Conservation (phyloP, 2,113 vertebrate species). For the Peromyscus californicus region DNA sequence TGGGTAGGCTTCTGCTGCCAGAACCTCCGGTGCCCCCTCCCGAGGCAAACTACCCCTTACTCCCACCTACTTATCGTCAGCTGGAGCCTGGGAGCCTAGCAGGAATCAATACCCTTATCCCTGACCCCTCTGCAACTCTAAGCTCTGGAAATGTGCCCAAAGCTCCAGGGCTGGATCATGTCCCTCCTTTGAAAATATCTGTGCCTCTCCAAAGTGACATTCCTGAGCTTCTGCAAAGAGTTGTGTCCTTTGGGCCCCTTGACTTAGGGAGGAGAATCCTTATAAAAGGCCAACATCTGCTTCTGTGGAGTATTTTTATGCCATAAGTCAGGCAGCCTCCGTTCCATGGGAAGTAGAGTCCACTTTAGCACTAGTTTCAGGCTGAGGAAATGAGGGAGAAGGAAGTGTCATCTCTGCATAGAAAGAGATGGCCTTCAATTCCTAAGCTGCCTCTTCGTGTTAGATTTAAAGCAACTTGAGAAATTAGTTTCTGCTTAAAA, state of each 20-base stretch:
- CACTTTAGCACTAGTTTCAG: slow-evolving; percentile 19
- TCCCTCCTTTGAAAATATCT: background rate
- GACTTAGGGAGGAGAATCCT: slow-evolving; percentile 30
- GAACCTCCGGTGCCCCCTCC: background rate
- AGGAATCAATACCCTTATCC: slow-evolving; percentile 11
- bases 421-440: slow-evolving; percentile 58
- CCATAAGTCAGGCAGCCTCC: slow-evolving; percentile 9
- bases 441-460: slow-evolving; percentile 60
- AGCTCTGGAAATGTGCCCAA: slow-evolving; percentile 49
- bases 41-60: slow-evolving; percentile 31
- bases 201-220: slow-evolving; percentile 19
- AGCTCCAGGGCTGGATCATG: background rate
- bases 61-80: background rate
- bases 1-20: background rate
- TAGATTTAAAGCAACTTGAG: slow-evolving; percentile 71
- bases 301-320: background rate
- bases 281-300: background rate
- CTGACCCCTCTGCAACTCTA: background rate
- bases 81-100: background rate
- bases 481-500: slow-evolving; percentile 31
- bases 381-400: background rate
- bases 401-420: background rate
- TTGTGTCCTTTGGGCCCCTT: background rate
- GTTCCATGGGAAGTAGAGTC: background rate
- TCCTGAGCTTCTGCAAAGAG: background rate